Evolutionary conservation across 2,113 vertebrate genomes (phyloP), one percentile per base, ranked within the genome.

Genomic region (Copsychus sechellarum): DNA sequence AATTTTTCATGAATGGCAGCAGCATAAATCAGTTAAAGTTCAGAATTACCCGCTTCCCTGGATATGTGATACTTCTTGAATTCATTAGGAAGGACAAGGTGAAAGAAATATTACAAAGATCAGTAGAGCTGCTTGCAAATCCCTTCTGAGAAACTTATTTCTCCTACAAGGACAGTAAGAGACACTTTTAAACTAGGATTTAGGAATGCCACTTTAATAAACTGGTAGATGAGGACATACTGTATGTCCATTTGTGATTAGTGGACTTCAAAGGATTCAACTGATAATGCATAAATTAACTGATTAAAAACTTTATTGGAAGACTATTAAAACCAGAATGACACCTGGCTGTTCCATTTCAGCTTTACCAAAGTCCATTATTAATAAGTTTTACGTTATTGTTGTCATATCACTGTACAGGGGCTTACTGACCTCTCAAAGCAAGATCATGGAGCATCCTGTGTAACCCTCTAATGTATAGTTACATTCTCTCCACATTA

Each of bases 41-140:
- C 45, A 76, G 57, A 82, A 87, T 57, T 45, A 57, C 33, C 11
- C 36, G 48, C 45, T 57, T 89, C 62, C 45, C 53, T 50, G n/a
- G 31, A 84, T 1, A 1, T 16, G 69, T 72, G 70, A 21, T 67
- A 61, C 51, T 84, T 88, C 65, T 93, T 76, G 28, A 69, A 81
- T 82, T 69, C 26, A 25, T 53, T 72, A 67, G 28, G 84, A 76
- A 84, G 87, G 51, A 84, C 25, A 76, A 60, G 18, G 28, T 67
- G 65, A 92, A 85, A 81, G 70, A 91, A 79, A 58, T 71, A 91
- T 34, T 74, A 28, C n/a, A 40, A 89, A 96, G 82, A 61, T 53
- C 43, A 61, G 33, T 53, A 25, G 14, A 69, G 14, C 21, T 64
- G 61, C 42, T 85, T 50, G 50, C 48, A 76, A 82, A 73, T 80